Conservation (phyloP, 64 coral and sea anemone species). For the Actinia equina region DNA sequence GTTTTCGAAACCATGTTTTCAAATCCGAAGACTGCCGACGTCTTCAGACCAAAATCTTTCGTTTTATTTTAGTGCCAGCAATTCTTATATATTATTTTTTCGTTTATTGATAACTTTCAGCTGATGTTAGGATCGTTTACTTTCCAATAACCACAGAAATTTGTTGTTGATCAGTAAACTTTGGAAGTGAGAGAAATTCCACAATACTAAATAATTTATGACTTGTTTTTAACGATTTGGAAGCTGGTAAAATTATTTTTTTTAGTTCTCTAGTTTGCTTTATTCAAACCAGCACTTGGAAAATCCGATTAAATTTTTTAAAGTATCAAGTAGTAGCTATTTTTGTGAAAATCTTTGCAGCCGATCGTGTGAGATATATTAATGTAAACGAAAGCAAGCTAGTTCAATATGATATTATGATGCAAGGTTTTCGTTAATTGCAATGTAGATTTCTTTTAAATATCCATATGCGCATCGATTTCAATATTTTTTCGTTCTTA, state of each 20-base stretch:
- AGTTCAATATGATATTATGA: neutral
- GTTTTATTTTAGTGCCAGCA: neutral
- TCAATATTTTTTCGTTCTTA: neutral
- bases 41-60: neutral
- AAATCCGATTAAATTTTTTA: neutral
- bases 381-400: neutral
- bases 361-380: neutral
- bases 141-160: neutral
- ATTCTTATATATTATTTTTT: neutral
- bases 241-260: neutral
- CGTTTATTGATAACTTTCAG: neutral
- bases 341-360: neutral
- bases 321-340: neutral
- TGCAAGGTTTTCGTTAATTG: neutral
- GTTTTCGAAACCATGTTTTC: neutral
- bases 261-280: neutral
- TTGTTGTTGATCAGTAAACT: neutral
- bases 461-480: neutral
- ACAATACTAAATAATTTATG: conserved; percentile 15
- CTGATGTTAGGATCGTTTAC: neutral
- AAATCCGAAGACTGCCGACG: neutral
- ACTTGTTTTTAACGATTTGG: conserved; percentile 12
- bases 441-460: neutral
- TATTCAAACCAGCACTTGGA: neutral
- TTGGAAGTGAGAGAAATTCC: neutral